Evolutionary conservation across 2,888 invertebrate genomes (phyloP).

Genomic region (Eupithecia subfuscata): DNA sequence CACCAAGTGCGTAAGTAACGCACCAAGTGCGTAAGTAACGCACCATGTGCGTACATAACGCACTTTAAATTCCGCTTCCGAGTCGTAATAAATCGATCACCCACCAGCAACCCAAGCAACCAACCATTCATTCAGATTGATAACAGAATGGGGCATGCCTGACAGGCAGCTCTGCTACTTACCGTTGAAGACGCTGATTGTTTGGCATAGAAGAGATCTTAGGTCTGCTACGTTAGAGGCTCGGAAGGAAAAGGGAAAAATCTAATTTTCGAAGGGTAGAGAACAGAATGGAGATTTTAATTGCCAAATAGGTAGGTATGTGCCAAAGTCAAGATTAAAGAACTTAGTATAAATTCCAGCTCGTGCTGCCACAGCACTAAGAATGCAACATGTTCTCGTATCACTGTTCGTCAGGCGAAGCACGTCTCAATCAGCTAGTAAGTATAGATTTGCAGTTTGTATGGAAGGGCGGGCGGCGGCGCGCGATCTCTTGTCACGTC

Average conservation of each 20-base stretch:
- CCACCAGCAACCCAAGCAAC: background rate
- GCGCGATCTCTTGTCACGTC: background rate
- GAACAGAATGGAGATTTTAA: no score
- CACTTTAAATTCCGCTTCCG: conserved; percentile 27
- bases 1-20: background rate
- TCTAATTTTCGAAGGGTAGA: no score
- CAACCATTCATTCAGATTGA: conserved; percentile 32
- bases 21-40: background rate
- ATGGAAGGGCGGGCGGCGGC: conserved; percentile 51
- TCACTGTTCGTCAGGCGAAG: conserved; percentile 37
- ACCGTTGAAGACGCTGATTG: background rate
- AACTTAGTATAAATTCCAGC: background rate
- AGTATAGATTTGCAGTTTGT: conserved; percentile 47
- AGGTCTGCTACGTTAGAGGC: no score
- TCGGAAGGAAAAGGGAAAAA: no score
- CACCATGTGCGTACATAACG: no score
- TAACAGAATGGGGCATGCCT: conserved; percentile 43
- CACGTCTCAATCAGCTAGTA: conserved; percentile 47
- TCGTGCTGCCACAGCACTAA: background rate
- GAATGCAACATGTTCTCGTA: background rate
- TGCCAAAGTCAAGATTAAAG: background rate
- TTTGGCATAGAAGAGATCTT: no score
- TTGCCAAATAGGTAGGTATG: no score
- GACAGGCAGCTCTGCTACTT: conserved; percentile 13
- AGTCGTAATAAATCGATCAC: conserved; percentile 3